phyloP scores from a whole-genome alignment of 2,888 invertebrate species.

The Rhagophthalmus giganteus region DNA sequence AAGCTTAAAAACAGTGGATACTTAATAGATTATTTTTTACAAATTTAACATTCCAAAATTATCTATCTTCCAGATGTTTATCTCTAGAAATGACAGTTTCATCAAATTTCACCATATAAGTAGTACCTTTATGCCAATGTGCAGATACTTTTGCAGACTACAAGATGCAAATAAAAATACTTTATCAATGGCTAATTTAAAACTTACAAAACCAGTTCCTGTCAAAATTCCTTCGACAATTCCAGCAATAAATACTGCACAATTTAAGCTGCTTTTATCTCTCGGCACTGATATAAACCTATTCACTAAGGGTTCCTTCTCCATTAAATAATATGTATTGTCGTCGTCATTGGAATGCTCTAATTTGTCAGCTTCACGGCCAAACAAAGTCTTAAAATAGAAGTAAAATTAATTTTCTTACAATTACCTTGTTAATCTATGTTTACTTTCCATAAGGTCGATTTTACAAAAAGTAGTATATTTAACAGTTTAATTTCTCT shows the following conservation, averaged over 20 bases:
- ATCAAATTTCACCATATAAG: conserved; percentile 98
- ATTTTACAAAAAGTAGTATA: conserved; percentile 93
- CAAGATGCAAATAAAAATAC: conserved; percentile 49
- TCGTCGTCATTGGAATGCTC: conserved; percentile 99
- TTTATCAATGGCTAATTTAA: background rate
- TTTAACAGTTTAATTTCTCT: conserved; percentile 93
- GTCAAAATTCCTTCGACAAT: conserved; percentile 95
- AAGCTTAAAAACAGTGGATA: background rate
- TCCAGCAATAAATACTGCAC: conserved; percentile 97
- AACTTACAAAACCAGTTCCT: conserved; percentile 93
- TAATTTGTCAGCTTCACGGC: conserved; percentile 96
- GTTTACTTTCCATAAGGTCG: conserved; percentile 93
- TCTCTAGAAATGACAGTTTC: conserved; percentile 89
- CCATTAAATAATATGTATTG: conserved; percentile 96
- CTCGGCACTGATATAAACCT: conserved; percentile 96
- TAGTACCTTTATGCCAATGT: conserved; percentile 99
- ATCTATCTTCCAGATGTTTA: conserved; percentile 88
- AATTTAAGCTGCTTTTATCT: conserved; percentile 96
- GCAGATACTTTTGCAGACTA: conserved; percentile 98
- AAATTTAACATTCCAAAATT: conserved; percentile 43
- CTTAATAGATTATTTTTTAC: conserved; percentile 63
- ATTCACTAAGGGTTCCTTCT: conserved; percentile 95
- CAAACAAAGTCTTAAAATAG: conserved; percentile 85
- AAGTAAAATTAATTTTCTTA: no score
- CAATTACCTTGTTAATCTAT: no score